Base-by-base conservation (phyloP, 92 coral and sea anemone genomes). In the Zoanthus sansibaricus region DNA sequence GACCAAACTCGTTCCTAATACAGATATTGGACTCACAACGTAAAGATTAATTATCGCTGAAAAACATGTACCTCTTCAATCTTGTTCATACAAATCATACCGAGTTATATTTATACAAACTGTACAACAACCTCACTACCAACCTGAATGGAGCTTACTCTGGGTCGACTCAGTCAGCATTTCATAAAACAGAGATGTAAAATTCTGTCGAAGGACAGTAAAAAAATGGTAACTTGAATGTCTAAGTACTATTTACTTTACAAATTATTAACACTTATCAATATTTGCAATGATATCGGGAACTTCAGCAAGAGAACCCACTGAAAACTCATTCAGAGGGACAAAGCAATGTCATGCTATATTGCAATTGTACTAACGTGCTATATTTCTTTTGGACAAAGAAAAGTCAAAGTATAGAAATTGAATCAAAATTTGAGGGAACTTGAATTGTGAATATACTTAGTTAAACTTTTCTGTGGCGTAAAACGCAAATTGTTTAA, bases 1-100 rank as follows among this genome's bases (percentile, higher is more conserved):
- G 98, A 95, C 55, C 89, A 78, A 71, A 95, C 94, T 58, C 98
- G 96, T 70, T 90, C 96, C 86, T 94, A 95, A 82, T 94, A 89
- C 89, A 87, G 67, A 69, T 79, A 83, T 77, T 87, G 86, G 14
- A 73, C 87, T 70, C 48, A 12, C 37, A 51, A 47, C 45, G 73
- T 80, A 18, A 62, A 48, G 73, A 47, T 32, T 32, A 45, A 46
- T 80, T 70, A 47, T 37, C 76, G 48, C 75, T 66, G 67, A 31
- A 56, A 48, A 77, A 6, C 32, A 1, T 37, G 46, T 70, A 80
- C 32, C 25, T 46, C 32, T 48, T 58, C 85, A 80, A 59, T 47
- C 47, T 66, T 62, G 75, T 58, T 80, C 85, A 67, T 30, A 67
- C 51, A 84, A 69, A 87, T 91, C 94, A 61, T 88, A 84, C 84